Percentiles rank a stretch among this genome's conserved stretches.
phyloP scores from a whole-genome alignment of 1,140 invertebrate genomes.

The Polypedilum pembai region DNA sequence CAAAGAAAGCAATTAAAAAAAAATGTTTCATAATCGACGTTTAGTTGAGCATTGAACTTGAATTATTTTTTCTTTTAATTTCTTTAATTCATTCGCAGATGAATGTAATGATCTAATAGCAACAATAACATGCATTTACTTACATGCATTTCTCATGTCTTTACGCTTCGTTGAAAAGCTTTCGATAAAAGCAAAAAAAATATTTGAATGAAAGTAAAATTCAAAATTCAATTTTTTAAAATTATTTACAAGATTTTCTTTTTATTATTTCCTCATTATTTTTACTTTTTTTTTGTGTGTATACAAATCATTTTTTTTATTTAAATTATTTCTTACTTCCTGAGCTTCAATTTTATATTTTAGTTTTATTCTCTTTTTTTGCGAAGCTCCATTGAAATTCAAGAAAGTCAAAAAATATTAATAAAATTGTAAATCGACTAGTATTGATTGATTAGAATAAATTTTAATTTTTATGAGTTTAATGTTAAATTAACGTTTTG shows the following conservation, averaged over 20 bases:
- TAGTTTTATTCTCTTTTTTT: neutral
- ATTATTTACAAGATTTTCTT: neutral
- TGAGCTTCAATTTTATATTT: neutral
- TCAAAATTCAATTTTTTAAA: neutral
- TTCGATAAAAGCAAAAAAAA: conserved; percentile 7
- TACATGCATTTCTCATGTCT: neutral
- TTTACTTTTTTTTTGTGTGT: neutral
- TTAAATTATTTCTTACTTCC: neutral
- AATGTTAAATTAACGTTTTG: too few species aligned
- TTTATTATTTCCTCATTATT: neutral
- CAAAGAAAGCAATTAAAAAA: neutral
- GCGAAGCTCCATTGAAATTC: neutral
- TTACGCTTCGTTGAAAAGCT: neutral
- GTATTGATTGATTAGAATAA: too few species aligned
- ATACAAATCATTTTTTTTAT: neutral
- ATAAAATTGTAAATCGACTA: neutral
- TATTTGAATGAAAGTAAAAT: neutral
- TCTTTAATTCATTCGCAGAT: neutral
- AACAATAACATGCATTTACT: neutral
- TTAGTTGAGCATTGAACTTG: conserved; percentile 23
- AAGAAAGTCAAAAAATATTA: neutral
- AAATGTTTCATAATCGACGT: neutral
- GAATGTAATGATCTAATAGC: conserved; percentile 21
- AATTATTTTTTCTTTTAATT: neutral
- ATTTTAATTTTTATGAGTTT: too few species aligned